phyloP scores from a whole-genome alignment of 2,888 invertebrate species.

The Serripes groenlandicus region DNA sequence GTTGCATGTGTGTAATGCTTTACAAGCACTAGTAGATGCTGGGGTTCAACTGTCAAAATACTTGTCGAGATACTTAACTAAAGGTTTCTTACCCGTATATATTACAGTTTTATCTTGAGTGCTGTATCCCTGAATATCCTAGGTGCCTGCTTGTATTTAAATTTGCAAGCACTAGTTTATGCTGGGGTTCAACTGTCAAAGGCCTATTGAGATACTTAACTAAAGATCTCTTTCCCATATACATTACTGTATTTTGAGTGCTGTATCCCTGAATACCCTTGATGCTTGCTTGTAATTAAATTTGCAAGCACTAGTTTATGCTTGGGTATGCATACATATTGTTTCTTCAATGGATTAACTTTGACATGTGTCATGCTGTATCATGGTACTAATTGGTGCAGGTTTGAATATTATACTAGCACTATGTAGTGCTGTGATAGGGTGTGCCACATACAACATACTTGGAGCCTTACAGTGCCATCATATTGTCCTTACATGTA shows the following conservation, averaged over 20 bases:
- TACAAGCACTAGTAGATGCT: conserved; percentile 32
- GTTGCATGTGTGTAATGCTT: background rate
- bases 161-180: conserved; percentile 22
- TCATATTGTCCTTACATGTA: background rate
- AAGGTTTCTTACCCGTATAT: no score
- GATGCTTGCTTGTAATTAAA: no score
- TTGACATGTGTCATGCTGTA: background rate
- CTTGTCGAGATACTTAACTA: no score
- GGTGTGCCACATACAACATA: background rate
- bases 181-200: background rate
- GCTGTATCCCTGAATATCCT: background rate
- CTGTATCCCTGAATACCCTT: no score
- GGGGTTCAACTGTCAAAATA: no score
- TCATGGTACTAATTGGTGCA: conserved; percentile 5
- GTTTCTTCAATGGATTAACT: no score
- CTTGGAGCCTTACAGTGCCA: background rate
- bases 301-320: no score
- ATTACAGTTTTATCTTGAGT: no score
- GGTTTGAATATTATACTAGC: conserved; percentile 5
- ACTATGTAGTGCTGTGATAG: conserved; percentile 18
- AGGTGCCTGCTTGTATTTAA: conserved; percentile 3
- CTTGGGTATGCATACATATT: background rate
- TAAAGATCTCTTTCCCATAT: no score
- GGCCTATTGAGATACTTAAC: no score
- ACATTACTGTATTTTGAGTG: no score